Conservation (phyloP, 2,888 invertebrate species). For the Torymus tubicola region DNA sequence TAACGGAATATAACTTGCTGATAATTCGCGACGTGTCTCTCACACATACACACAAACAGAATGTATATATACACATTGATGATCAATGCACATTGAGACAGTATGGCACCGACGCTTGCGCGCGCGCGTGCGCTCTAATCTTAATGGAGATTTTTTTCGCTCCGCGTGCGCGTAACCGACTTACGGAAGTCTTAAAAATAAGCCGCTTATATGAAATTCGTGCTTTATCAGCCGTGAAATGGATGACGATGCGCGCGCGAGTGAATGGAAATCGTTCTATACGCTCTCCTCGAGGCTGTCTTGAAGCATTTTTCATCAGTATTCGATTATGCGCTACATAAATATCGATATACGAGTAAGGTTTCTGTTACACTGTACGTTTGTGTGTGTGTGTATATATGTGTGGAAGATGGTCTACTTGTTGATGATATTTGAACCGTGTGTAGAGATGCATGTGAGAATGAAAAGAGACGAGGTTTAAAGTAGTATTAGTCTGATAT, state of each 20-base stretch:
- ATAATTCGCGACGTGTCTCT: not conserved
- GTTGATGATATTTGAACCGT: too few relatives aligned
- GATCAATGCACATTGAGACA: conserved; percentile 2
- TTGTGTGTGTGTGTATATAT: too few relatives aligned
- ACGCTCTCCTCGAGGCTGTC: not conserved
- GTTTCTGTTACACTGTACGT: too few relatives aligned
- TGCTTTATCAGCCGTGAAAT: conserved; percentile 43
- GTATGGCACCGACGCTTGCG: too few relatives aligned
- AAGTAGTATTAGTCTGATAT: conserved; percentile 21
- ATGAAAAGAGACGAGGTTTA: too few relatives aligned
- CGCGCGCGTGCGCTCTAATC: conserved; percentile 10
- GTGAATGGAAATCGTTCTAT: not conserved
- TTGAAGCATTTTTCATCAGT: too few relatives aligned
- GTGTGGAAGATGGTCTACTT: too few relatives aligned
- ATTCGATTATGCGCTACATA: too few relatives aligned
- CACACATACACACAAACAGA: not conserved
- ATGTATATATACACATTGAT: not conserved
- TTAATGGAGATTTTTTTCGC: conserved; percentile 17
- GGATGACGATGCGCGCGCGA: not conserved
- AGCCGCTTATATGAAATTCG: conserved; percentile 43
- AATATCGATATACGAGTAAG: too few relatives aligned
- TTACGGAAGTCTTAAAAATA: conserved; percentile 52
- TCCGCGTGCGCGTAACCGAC: conserved; percentile 14
- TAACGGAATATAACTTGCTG: not conserved
- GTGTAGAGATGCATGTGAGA: too few relatives aligned